These are phyloP conservation scores for Cynocephalus volans DNA, from an alignment of 2,113 vertebrate genomes.

Conservation along the genomic window DNA sequence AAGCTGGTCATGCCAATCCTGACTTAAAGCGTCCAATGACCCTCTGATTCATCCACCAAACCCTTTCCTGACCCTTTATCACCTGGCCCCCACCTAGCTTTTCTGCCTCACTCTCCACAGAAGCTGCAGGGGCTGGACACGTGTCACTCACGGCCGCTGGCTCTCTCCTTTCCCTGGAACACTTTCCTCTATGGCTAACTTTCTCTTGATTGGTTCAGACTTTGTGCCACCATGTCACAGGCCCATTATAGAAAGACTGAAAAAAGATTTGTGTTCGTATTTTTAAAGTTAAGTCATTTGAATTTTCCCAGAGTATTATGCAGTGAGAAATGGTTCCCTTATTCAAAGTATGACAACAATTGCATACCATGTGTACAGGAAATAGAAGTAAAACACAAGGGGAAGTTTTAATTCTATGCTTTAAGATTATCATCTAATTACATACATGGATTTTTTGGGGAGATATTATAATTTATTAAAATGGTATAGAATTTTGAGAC, in stretches of 20 bases:
- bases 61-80: too few species aligned
- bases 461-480: constrained; percentile 14
- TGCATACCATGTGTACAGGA: neutral
- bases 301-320: neutral
- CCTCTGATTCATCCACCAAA: too few species aligned
- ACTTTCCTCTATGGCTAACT: neutral
- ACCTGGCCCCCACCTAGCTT: accelerated
- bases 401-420: neutral
- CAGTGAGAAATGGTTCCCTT: accelerated
- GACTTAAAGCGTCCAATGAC: accelerated
- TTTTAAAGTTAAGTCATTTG: neutral
- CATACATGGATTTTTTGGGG: neutral
- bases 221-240: accelerated
- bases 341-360: neutral
- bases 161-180: neutral
- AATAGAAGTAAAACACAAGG: neutral
- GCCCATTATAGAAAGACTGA: accelerated
- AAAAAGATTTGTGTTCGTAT: neutral
- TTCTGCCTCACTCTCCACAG: neutral
- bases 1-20: neutral
- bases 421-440: neutral
- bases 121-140: neutral
- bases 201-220: too few species aligned
- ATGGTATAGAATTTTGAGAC: neutral
- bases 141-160: neutral